Conservation (phyloP, 2,797 vertebrate genomes). For the Microctenopoma steveboyesi region DNA sequence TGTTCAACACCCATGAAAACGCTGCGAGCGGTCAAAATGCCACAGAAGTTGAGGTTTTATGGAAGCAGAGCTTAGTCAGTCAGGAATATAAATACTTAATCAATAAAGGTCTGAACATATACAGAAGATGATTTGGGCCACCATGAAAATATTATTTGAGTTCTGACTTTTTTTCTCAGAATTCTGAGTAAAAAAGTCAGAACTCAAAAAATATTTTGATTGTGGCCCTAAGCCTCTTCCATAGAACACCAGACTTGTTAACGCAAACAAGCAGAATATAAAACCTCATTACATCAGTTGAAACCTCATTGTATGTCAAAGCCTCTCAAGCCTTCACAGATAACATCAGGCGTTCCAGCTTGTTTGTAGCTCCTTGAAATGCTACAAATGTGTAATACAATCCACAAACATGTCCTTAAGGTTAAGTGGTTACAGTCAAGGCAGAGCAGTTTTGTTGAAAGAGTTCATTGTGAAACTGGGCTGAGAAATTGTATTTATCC, state of each 20-base stretch:
- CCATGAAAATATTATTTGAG: too few relatives aligned
- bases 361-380: constrained; percentile 59
- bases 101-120: constrained; percentile 44
- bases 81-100: constrained; percentile 69
- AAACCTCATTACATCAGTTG: constrained; percentile 63
- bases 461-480: constrained; percentile 59
- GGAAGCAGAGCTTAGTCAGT: constrained; percentile 50
- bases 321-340: constrained; percentile 38
- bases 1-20: constrained; percentile 47
- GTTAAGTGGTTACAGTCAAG: constrained; percentile 78
- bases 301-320: constrained; percentile 43
- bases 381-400: constrained; percentile 56
- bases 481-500: constrained; percentile 39
- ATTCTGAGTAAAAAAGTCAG: too few relatives aligned
- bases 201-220: too few relatives aligned
- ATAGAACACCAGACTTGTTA: constrained; percentile 36
- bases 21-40: constrained; percentile 49
- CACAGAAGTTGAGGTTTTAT: constrained; percentile 50
- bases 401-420: constrained; percentile 68
- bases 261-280: constrained; percentile 60
- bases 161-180: too few relatives aligned
- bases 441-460: constrained; percentile 64
- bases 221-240: too few relatives aligned
- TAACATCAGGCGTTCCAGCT: constrained; percentile 49
- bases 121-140: too few relatives aligned